These are phyloP conservation scores for Archaeoteleia sp. DNA, from an alignment of 2,888 invertebrate genomes.

Conservation along the genomic window DNA sequence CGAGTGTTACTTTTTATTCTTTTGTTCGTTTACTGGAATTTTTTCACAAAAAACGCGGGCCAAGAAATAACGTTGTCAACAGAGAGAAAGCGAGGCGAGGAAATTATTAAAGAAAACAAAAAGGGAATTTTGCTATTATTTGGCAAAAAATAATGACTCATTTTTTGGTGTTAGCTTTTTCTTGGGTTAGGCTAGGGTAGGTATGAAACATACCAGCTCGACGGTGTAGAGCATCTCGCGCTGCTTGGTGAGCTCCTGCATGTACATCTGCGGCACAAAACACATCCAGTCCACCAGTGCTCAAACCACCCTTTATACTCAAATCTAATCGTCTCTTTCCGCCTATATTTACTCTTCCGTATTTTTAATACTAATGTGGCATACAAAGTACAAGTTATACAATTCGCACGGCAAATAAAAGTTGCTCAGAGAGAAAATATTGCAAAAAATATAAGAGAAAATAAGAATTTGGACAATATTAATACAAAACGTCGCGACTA, in stretches of 20 bases:
- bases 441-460: conserved; percentile 7
- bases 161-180: conserved; percentile 52
- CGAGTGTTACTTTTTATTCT: too few relatives aligned
- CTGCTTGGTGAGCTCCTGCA: conserved; percentile 92
- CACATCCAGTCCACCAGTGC: conserved; percentile 74
- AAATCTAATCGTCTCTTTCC: conserved; percentile 65
- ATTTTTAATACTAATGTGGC: conserved; percentile 38
- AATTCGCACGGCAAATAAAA: conserved; percentile 35
- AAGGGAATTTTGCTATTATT: conserved; percentile 28
- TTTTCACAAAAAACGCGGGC: neutral
- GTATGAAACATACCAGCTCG: conserved; percentile 84
- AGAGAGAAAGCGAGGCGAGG: conserved; percentile 21
- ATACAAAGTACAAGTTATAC: conserved; percentile 36
- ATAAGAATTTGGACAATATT: neutral
- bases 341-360: conserved; percentile 41
- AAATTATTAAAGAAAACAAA: conserved; percentile 13
- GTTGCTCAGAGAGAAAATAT: conserved; percentile 37
- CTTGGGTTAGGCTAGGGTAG: conserved; percentile 65
- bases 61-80: conserved; percentile 20
- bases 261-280: conserved; percentile 85
- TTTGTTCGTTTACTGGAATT: neutral
- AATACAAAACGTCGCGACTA: too few relatives aligned
- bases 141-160: conserved; percentile 41
- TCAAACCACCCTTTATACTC: conserved; percentile 68
- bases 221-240: conserved; percentile 89